Base-by-base conservation (phyloP, 2,888 invertebrate genomes). In the Drosophila phalerata region DNA sequence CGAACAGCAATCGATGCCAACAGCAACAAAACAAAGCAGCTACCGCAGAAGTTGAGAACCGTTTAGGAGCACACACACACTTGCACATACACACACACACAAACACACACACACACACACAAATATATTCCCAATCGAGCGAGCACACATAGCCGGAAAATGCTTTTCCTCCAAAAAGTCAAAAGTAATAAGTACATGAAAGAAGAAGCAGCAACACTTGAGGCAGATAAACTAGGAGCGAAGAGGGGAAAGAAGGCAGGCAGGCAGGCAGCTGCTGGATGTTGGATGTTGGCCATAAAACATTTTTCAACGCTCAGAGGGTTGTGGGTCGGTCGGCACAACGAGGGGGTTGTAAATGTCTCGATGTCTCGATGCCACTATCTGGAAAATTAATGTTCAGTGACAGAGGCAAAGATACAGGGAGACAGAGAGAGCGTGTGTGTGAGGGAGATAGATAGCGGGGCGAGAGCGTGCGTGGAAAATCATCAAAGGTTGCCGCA, bases 401-500 rank as follows among this genome's bases (percentile, higher is more conserved):
- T 34, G 42, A 38, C 45, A 34, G 10, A 8, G 47, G 38, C 9
- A 30, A 9, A 30, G 40, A 19, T 22, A 30, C n/a, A 10, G 52
- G 38, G 37, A 17, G 30, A 62, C 61, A 32, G 15, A 10, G 37
- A 15, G 63, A 51, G 28, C 8, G 15, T 9, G 40, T n/a, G 19
- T 2, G 55, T 0, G 65, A 42, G 70, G 22, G 42, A 25, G 56
- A 47, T 53, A 34, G 42, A 42, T 19, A 19, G 43, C 25, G 62
- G 43, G 68, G 69, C 43, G 28, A 73, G 70, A 77, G 69, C 61
- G 72, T 75, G 83, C 83, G 73, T 88, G 84, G 75, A 85, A 78
- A 88, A 85, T 88, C 81, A 90, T 91, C 91, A 90, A 90, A 90
- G 90, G 84, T 80, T 87, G 78, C 85, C 90, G 87, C 81, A 56